phyloP scores from a whole-genome alignment of 2,113 vertebrate genomes.

The Cynoglossus semilaevis region DNA sequence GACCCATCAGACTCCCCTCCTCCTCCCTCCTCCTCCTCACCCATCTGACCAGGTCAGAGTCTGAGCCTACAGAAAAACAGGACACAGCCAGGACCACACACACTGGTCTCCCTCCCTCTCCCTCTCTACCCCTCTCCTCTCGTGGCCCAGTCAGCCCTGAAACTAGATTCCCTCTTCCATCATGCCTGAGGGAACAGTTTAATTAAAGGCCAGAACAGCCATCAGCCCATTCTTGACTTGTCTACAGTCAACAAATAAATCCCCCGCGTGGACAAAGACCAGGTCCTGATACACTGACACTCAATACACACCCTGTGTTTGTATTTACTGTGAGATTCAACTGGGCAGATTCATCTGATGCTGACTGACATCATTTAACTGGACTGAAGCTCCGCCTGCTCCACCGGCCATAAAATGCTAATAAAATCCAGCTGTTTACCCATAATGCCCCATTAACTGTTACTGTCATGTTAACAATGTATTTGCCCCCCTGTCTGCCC shows the following conservation, averaged over 20 bases:
- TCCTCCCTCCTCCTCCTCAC: no score
- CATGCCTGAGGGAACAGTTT: slow-evolving; percentile 73
- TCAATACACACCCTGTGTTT: slow-evolving; percentile 44
- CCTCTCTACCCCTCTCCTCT: slow-evolving; percentile 29
- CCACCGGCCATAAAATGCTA: no score
- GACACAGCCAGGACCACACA: slow-evolving; percentile 36
- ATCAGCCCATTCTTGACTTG: slow-evolving; percentile 37
- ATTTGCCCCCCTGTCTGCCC: not conserved
- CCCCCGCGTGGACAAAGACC: slow-evolving; percentile 19
- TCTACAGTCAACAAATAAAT: slow-evolving; percentile 50
- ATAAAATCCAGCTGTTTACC: slow-evolving; percentile 25
- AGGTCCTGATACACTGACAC: slow-evolving; percentile 32
- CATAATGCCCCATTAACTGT: slow-evolving; percentile 27
- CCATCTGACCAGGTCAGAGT: slow-evolving; percentile 3
- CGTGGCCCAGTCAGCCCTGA: slow-evolving; percentile 61
- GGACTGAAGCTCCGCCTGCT: no score
- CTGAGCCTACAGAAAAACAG: slow-evolving; percentile 20
- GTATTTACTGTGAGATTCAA: slow-evolving; percentile 20
- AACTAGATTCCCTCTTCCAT: slow-evolving; percentile 70
- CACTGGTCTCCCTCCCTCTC: no score
- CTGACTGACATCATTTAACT: slow-evolving; percentile 38
- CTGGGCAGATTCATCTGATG: not conserved
- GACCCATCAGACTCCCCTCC: no score
- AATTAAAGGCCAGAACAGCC: slow-evolving; percentile 67
- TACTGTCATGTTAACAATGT: slow-evolving; percentile 21